These are phyloP conservation scores for Rhopilema esculentum DNA, from an alignment of 30 jellyfish, hydroid and myxozoan species.

Conservation along the genomic window DNA sequence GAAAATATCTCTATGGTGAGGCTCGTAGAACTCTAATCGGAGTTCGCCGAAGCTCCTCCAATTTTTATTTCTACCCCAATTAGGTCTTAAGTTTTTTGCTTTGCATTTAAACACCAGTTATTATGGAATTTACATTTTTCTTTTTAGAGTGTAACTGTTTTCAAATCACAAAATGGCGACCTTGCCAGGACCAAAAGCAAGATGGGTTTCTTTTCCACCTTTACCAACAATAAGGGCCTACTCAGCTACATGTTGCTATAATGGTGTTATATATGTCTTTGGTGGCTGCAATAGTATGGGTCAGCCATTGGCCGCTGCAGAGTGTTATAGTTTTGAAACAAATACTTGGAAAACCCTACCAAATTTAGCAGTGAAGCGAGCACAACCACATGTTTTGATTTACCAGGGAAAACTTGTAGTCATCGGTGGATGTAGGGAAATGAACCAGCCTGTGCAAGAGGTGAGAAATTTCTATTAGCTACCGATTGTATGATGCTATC, in stretches of 20 bases:
- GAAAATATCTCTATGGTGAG: too few species aligned
- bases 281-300: slow-evolving; percentile 79
- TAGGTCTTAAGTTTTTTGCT: too few species aligned
- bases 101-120: too few species aligned
- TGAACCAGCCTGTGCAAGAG: slow-evolving; percentile 70
- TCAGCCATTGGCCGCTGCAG: slow-evolving; percentile 63
- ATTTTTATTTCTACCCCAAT: too few species aligned
- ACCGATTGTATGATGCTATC: background rate
- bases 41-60: too few species aligned
- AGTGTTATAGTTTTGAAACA: slow-evolving; percentile 33
- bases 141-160: background rate
- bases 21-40: too few species aligned
- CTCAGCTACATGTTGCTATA: slow-evolving; percentile 17
- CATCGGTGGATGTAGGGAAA: slow-evolving; percentile 71
- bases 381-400: slow-evolving; percentile 44
- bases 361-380: slow-evolving; percentile 45
- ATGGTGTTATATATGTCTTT: slow-evolving; percentile 46
- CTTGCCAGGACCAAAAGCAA: slow-evolving; percentile 31
- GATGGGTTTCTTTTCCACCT: slow-evolving; percentile 54
- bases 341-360: slow-evolving; percentile 52
- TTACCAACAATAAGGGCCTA: slow-evolving; percentile 69
- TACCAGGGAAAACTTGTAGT: slow-evolving; percentile 38
- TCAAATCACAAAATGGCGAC: background rate
- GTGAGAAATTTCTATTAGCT: slow-evolving; percentile 22
- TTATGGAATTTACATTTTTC: too few species aligned